Base-by-base conservation (phyloP, 2,113 vertebrate genomes). In the Pteruthius melanotis region DNA sequence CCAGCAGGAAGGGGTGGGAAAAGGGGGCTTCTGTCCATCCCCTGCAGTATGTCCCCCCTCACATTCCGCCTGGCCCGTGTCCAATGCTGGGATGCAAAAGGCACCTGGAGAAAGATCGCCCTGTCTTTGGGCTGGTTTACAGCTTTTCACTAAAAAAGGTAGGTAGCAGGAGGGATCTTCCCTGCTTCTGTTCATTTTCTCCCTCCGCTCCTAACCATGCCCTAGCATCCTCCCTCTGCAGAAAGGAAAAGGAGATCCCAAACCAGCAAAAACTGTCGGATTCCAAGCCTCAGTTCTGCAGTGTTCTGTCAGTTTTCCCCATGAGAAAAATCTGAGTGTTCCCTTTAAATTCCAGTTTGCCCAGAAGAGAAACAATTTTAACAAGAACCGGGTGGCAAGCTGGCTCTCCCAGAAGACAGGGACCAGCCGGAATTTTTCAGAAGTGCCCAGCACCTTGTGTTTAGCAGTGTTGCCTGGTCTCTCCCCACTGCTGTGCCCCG, bases 241-340 rank as follows among this genome's bases (percentile, higher is more conserved):
- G 68, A 80, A 76, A 52, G 57, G 10, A 47, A 42, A 54, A 90
- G 20, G 80, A 76, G 50, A 88, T 66, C 42, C 37, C 35, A 86
- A 82, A 69, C 9, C 7, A 28, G 33, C 0, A 3, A 64, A 50
- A 64, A n/a, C 3, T 35, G 3, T 18, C 0, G 0, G 10, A 45
- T 93, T 64, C 54, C 14, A 66, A 77, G 39, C n/a, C 31, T 65
- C 40, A 7, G 7, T 68, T 66, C 40, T 87, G 52, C 31, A 59
- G 33, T 8, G 12, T 78, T 78, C n/a, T 57, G 6, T 59, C 44
- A 42, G 19, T 66, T 90, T 86, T 74, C 23, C 17, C 56, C 33
- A 28, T 4, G 15, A 75, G 72, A 83, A 91, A 75, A 81, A 74
- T 40, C 8, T 11, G 33, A 83, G 31, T 16, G 2, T 70, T 83